A percentile compares a stretch with the other conserved stretches of the same genome.
Conservation (phyloP, 30 jellyfish, hydroid and myxozoan species). For the Pelagia noctiluca region DNA sequence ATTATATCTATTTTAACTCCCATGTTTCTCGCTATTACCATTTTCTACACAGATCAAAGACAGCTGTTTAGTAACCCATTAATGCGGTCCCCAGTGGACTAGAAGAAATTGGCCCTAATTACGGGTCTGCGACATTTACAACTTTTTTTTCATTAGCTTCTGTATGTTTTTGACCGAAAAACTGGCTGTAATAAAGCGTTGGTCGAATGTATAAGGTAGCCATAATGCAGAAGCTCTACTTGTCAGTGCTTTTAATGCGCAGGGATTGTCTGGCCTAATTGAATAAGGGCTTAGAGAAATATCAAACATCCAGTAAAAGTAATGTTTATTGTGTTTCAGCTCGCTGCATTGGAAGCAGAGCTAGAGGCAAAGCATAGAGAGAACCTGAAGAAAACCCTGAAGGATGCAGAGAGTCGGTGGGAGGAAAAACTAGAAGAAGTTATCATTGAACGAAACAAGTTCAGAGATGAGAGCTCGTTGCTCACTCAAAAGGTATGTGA, state of each 20-base stretch:
- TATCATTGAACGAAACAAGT: conserved; percentile 18
- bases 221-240: not conserved
- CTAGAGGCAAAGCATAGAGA: conserved; percentile 57
- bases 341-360: conserved; percentile 75
- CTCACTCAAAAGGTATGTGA: conserved; percentile 38
- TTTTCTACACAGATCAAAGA: not conserved
- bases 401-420: conserved; percentile 30
- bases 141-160: too few species aligned
- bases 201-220: too few species aligned
- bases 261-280: too few species aligned
- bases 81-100: not conserved
- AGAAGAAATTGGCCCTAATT: too few species aligned
- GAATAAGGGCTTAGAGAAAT: too few species aligned
- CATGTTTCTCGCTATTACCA: not conserved
- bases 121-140: too few species aligned
- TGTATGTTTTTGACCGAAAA: not conserved
- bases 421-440: conserved; percentile 63
- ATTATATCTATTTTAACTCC: not conserved
- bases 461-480: conserved; percentile 12
- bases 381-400: conserved; percentile 27
- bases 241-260: not conserved
- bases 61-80: not conserved
- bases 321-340: conserved; percentile 10
- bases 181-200: not conserved
- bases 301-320: not conserved